Percentiles rank a stretch among this genome's conserved stretches.
These are phyloP conservation scores for Poeciliopsis paucimaculata DNA, from an alignment of 2,797 vertebrate species.

Conservation along the genomic window DNA sequence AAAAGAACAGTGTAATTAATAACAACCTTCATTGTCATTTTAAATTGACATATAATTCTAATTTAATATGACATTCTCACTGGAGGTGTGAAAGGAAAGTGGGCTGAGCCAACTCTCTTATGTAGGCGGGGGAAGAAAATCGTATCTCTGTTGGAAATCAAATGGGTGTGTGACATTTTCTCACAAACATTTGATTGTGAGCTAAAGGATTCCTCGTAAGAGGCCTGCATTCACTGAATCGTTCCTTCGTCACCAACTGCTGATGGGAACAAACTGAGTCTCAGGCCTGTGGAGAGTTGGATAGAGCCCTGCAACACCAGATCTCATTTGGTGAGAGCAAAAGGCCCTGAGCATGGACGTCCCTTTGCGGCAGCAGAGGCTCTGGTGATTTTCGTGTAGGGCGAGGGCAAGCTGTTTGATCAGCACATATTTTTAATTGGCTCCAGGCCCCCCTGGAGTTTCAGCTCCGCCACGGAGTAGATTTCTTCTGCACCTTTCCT, in stretches of 20 bases:
- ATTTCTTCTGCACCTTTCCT: slow-evolving; percentile 77
- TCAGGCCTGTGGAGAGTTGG: slow-evolving; percentile 41
- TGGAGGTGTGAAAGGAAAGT: slow-evolving; percentile 40
- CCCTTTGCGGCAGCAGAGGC: slow-evolving; percentile 62
- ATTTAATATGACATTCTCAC: slow-evolving; percentile 49
- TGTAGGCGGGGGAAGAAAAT: slow-evolving; percentile 16
- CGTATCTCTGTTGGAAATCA: slow-evolving; percentile 45
- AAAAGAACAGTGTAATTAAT: slow-evolving; percentile 66
- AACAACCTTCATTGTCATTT: slow-evolving; percentile 59
- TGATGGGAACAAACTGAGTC: slow-evolving; percentile 59
- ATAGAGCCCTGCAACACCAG: slow-evolving; percentile 22
- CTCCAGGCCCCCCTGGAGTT: slow-evolving; percentile 77
- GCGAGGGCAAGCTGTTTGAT: slow-evolving; percentile 79
- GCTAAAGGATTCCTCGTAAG: slow-evolving; percentile 47
- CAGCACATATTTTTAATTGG: slow-evolving; percentile 85
- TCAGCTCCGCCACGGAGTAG: slow-evolving; percentile 69
- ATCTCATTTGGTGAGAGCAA: slow-evolving; percentile 58
- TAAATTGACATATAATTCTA: slow-evolving; percentile 59
- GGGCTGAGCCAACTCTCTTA: slow-evolving; percentile 42
- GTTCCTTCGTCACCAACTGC: slow-evolving; percentile 17
- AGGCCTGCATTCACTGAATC: slow-evolving; percentile 22
- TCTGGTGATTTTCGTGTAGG: slow-evolving; percentile 59
- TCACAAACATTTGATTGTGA: slow-evolving; percentile 66
- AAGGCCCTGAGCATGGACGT: slow-evolving; percentile 65
- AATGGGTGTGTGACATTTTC: slow-evolving; percentile 61